These are phyloP conservation scores for Fistularia commersonii DNA, from an alignment of 2,797 vertebrate genomes.

Conservation along the genomic window DNA sequence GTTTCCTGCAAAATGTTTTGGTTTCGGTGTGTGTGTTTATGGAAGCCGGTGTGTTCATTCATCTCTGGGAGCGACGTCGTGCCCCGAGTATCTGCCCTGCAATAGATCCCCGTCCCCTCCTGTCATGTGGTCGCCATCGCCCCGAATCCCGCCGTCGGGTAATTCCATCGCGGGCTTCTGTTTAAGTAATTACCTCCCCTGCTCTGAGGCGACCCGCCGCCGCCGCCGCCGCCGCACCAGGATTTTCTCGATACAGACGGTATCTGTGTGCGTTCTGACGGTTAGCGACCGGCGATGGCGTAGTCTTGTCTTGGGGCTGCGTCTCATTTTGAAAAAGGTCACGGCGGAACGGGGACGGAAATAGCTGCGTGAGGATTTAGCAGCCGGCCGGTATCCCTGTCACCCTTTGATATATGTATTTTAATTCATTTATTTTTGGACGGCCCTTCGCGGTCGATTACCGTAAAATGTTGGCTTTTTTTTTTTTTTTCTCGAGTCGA, in stretches of 20 bases:
- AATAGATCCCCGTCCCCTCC: conserved; percentile 37
- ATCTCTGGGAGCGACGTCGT: no score
- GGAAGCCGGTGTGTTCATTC: no score
- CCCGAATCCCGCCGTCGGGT: conserved; percentile 42
- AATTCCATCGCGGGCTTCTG: conserved; percentile 53
- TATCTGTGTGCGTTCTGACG: conserved; percentile 41
- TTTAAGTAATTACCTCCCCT: conserved; percentile 55
- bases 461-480: no score
- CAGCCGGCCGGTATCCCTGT: no score
- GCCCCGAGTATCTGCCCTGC: conserved; percentile 9
- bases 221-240: conserved; percentile 41
- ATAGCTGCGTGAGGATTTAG: conserved; percentile 12
- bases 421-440: no score
- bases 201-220: conserved; percentile 26
- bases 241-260: conserved; percentile 43
- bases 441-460: no score
- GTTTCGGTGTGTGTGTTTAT: conserved; percentile 12
- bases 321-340: no score
- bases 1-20: conserved; percentile 22
- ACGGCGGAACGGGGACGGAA: neutral
- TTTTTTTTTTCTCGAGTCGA: no score
- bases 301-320: no score
- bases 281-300: no score
- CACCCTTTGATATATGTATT: no score
- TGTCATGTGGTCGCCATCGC: conserved; percentile 51